Evolutionary conservation across 2,888 invertebrate genomes (phyloP).

Genomic region (Salpingus planirostris): DNA sequence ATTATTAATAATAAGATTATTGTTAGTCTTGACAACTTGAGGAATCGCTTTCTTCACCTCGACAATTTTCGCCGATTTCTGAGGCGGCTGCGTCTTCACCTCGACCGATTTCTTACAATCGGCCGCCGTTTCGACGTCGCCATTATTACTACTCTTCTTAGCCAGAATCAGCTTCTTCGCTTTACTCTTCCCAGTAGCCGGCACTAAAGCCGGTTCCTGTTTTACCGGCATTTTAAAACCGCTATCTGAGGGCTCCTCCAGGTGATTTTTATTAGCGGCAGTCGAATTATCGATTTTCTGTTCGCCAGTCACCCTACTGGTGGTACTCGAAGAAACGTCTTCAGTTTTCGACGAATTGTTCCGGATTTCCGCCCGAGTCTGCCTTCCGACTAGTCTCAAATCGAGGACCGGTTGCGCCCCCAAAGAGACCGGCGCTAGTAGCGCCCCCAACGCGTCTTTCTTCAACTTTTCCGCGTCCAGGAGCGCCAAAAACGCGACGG

Average conservation of each 20-base stretch:
- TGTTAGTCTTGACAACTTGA: not conserved
- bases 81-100: slow-evolving; percentile 11
- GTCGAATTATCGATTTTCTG: slow-evolving; percentile 41
- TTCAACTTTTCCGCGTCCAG: slow-evolving; percentile 65
- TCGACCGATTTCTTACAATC: slow-evolving; percentile 18
- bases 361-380: slow-evolving; percentile 38
- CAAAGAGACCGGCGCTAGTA: slow-evolving; percentile 44
- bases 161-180: slow-evolving; percentile 33
- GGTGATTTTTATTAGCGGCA: too few relatives aligned
- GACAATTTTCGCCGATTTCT: slow-evolving; percentile 13
- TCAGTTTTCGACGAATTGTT: slow-evolving; percentile 17
- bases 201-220: slow-evolving; percentile 31
- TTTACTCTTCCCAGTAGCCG: slow-evolving; percentile 34
- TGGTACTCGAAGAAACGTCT: slow-evolving; percentile 8
- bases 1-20: not conserved
- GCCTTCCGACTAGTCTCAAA: slow-evolving; percentile 48
- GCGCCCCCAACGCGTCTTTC: slow-evolving; percentile 42
- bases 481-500: slow-evolving; percentile 57
- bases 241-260: slow-evolving; percentile 14
- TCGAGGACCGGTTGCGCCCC: slow-evolving; percentile 53
- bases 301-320: slow-evolving; percentile 36
- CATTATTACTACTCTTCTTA: slow-evolving; percentile 29
- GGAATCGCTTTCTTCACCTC: slow-evolving; percentile 16
- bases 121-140: slow-evolving; percentile 21
- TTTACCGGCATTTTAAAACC: too few relatives aligned